Evolutionary conservation across 2,113 vertebrate species (phyloP).

Genomic region (Cygnus atratus): DNA sequence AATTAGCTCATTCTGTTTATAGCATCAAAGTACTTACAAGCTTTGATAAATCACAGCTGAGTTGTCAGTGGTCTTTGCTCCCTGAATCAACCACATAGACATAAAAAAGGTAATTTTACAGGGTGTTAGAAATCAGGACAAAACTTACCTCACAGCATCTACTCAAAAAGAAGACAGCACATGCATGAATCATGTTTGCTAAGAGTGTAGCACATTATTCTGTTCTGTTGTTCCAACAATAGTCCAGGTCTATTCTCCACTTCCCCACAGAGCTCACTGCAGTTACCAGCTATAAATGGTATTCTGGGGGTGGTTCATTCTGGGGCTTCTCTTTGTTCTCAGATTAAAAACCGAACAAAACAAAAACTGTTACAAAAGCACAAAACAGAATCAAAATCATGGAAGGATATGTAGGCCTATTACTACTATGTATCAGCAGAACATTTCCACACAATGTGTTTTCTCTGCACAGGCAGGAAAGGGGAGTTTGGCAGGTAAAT

Average conservation of each 20-base stretch:
- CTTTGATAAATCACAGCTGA: constrained; percentile 19
- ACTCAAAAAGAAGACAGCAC: not conserved
- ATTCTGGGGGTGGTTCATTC: not conserved
- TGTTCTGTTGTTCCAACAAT: not conserved
- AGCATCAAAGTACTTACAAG: not conserved
- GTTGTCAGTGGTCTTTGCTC: not conserved
- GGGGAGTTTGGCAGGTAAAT: not conserved
- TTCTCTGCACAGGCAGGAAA: not conserved
- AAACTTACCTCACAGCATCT: not conserved
- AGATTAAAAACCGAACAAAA: not conserved
- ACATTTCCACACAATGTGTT: not conserved
- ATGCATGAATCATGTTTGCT: not conserved
- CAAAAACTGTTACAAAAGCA: not conserved
- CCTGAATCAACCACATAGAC: not conserved
- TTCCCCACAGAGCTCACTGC: not conserved
- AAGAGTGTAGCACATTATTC: not conserved
- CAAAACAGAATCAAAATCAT: not conserved
- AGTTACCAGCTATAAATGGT: not conserved
- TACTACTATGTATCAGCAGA: not conserved
- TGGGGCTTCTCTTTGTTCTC: not conserved
- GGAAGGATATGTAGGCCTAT: not conserved
- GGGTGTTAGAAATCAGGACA: not conserved
- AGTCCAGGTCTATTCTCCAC: not conserved
- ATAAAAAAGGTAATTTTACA: not conserved
- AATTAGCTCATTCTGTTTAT: constrained; percentile 18